Evolutionary conservation across 2,888 invertebrate genomes (phyloP), one percentile per base, ranked within the genome.

Genomic region (Nycteola revayana): DNA sequence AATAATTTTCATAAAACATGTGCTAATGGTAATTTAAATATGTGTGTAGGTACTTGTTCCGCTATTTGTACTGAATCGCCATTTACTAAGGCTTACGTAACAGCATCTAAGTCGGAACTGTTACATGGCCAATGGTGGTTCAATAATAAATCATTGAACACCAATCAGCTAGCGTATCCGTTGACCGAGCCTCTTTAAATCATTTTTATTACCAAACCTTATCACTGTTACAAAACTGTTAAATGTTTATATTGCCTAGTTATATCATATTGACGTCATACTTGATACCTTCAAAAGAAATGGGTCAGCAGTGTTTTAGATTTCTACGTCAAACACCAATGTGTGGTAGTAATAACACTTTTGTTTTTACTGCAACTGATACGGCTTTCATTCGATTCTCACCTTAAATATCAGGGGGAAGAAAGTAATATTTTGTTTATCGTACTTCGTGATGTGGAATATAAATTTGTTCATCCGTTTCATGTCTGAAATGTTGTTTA

Each of bases 241-340:
- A 50, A 51, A 41, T 25, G 38, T 53, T 45, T 54, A 53, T 49
- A 42, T 51, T 53, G 50, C 40, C 49, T 53, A 57, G 53, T 69
- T 59, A 66, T 57, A 61, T 67, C 58, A 62, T 54, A 70, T 74
- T 83, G 83, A 87, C 87, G 87, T 87, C 86, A 86, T 47, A 42
- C 21, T 60, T 61, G 65, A 57, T 62, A 66, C 58, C 57, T 67
- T 68, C 66, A 57, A 66, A 72, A 74, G 71, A 85, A 81, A 80
- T 83, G 75, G 86, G 84, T 75, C 84, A 78, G 58, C 61, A 71
- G 69, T 57, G 69, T 71, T 77, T 81, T 77, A 62, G 67, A 56
- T 49, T 49, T 65, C 66, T 71, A 66, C 79, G 75, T 81, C 81
- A 79, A 66, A 56, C 69, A 60, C 60, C 60, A 57, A 66, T 63